These are phyloP conservation scores for Diadophis punctatus DNA, from an alignment of 2,113 vertebrate genomes.

Conservation along the genomic window DNA sequence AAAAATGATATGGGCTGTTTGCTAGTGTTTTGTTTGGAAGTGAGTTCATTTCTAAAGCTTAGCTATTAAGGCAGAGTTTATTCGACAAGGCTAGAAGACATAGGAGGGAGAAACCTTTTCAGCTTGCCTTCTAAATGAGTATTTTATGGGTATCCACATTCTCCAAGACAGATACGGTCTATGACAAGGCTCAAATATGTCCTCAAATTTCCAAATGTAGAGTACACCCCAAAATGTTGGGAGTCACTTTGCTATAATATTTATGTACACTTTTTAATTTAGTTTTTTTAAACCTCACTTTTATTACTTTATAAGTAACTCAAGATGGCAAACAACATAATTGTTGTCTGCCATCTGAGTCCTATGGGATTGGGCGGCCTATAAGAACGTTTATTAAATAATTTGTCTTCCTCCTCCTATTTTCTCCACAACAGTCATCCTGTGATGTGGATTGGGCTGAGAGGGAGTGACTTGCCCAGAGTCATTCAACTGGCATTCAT, in stretches of 20 bases:
- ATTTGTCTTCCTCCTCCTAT: neutral
- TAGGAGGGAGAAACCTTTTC: neutral
- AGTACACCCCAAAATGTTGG: neutral
- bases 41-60: neutral
- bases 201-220: neutral
- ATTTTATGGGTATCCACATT: neutral
- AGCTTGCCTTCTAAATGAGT: neutral
- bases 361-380: too few relatives aligned
- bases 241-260: neutral
- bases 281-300: neutral
- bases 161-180: neutral
- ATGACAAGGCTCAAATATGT: neutral
- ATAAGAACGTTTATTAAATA: too few relatives aligned
- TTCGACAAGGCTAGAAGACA: neutral
- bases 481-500: neutral
- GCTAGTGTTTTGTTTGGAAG: neutral
- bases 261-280: neutral
- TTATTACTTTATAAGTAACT: neutral
- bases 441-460: neutral
- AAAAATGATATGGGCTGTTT: neutral
- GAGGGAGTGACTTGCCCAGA: neutral
- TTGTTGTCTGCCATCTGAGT: too few relatives aligned
- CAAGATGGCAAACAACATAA: neutral
- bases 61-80: neutral
- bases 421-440: neutral